Evolutionary conservation across 2,797 vertebrate species (phyloP).

Genomic region (Huso huso): DNA sequence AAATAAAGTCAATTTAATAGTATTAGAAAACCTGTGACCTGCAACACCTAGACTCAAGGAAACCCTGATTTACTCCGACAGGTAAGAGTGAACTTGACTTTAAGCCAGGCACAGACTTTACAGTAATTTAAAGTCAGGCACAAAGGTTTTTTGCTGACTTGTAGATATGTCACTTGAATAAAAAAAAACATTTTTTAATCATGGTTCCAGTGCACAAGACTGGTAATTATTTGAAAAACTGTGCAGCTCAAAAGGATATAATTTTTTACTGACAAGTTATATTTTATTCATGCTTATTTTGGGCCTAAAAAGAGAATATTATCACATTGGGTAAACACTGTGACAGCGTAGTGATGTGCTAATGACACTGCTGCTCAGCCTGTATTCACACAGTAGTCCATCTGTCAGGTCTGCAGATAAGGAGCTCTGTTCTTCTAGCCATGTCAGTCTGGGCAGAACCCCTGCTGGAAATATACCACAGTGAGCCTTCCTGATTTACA

Average conservation of each 20-base stretch:
- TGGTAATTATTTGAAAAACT: neutral
- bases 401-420: neutral
- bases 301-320: constrained; percentile 15
- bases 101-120: neutral
- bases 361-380: neutral
- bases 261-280: constrained; percentile 52
- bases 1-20: neutral
- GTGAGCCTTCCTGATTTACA: too few species aligned
- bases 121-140: neutral
- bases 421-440: neutral
- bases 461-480: neutral
- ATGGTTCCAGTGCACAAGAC: constrained; percentile 42
- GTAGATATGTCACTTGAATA: constrained; percentile 52
- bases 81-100: neutral
- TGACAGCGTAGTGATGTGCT: constrained; percentile 8
- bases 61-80: neutral
- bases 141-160: neutral
- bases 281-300: constrained; percentile 40
- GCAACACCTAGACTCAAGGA: neutral
- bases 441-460: constrained; percentile 5
- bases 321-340: constrained; percentile 9
- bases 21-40: neutral
- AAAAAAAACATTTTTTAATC: constrained; percentile 40
- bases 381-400: neutral
- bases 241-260: constrained; percentile 27